phyloP scores from a whole-genome alignment of 2,888 invertebrate species.

The Meta bourneti region DNA sequence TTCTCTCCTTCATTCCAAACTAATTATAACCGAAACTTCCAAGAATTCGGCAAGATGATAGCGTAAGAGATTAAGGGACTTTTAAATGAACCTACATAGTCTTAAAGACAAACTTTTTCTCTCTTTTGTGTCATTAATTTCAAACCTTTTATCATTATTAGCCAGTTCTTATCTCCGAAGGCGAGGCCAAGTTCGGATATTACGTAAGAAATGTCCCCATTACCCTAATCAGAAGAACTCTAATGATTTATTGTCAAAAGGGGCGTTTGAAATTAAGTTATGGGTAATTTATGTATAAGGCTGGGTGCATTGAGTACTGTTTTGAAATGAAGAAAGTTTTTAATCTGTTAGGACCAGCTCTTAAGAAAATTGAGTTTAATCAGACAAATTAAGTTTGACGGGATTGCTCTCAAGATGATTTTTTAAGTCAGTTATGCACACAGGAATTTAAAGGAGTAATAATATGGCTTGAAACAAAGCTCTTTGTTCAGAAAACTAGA shows the following conservation, averaged over 20 bases:
- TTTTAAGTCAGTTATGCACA: background rate
- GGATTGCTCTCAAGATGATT: background rate
- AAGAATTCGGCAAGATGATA: background rate
- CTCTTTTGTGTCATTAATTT: constrained; percentile 38
- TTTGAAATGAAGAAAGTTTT: background rate
- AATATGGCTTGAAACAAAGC: too few species aligned
- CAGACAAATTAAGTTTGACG: background rate
- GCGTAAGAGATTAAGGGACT: background rate
- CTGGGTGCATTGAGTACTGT: background rate
- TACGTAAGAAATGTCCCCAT: constrained; percentile 46
- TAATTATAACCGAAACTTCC: background rate
- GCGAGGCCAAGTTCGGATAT: background rate
- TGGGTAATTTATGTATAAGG: constrained; percentile 34
- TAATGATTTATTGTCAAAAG: constrained; percentile 59
- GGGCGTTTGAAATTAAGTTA: constrained; percentile 15
- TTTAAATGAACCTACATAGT: constrained; percentile 1
- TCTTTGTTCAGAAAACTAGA: too few species aligned
- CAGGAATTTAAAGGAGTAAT: background rate
- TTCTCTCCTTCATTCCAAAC: background rate
- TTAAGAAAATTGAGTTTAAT: constrained; percentile 16
- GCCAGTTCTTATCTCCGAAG: constrained; percentile 29
- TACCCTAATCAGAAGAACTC: constrained; percentile 38
- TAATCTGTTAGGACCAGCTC: constrained; percentile 5
- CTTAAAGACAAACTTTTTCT: background rate
- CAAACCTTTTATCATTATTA: constrained; percentile 57